Evolutionary conservation across 2,888 invertebrate species (phyloP), one percentile per base, ranked within the genome.

Genomic region (Plebejus anna): DNA sequence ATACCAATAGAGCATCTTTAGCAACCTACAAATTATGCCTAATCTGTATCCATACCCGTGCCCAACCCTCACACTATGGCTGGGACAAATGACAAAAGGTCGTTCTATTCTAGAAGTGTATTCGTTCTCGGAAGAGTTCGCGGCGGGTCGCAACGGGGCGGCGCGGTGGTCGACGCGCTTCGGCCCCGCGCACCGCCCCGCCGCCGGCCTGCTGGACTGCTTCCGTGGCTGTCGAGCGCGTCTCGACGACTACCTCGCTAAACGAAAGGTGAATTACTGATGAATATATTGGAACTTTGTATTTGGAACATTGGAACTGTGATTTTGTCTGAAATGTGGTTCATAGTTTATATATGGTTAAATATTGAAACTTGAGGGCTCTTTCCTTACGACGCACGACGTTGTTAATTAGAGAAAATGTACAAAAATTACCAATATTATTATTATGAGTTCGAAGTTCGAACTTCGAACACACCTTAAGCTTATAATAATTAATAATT

Each of bases 201-300:
- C 92, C 4, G 88, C 94, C 2, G 95, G 96, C 51, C 92, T 97
- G 61, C 96, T 97, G 86, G 96, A 97, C 83, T 97, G 97, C 88
- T 96, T 97, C 86, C 90, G 96, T 78, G 96, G 96, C 16, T 97
- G 97, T 84, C 95, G 97, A 75, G 95, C 96, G 42, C 94, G 96
- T 78, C 91, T 97, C 73, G 96, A 97, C 84, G 97, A 97, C 88
- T 97, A 97, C 84, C 92, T 97, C 79, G 97, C 97, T 4, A 96
- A 96, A 85, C 94, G 97, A 87, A 96, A 97, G 95, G 97, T 97
- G 82, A 66, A 22, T 22, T 22, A 22, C 22, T 22, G 22, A 22
- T 22, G 22, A 22, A 22, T 22, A 22, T 22, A 0, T 22, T 22
- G 22, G 22, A 22, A 22, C 22, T 22, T 22, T 22, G 22, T 22